Evolutionary conservation across 2,888 invertebrate species (phyloP).

Genomic region (Eristalis arbustorum): DNA sequence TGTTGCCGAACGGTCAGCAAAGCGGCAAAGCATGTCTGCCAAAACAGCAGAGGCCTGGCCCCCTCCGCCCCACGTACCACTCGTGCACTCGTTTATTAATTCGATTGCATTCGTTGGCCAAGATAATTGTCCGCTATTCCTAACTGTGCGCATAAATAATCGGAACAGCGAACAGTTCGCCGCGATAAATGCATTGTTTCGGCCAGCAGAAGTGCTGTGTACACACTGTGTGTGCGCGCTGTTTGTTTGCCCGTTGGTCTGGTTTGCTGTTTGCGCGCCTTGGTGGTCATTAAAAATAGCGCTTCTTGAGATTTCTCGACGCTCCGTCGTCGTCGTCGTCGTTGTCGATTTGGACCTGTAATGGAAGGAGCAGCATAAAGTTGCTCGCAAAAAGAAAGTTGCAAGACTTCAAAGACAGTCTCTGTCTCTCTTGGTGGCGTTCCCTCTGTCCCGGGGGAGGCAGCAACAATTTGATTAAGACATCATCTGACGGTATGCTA

Average conservation of each 20-base stretch:
- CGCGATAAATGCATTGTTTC: slow-evolving; percentile 34
- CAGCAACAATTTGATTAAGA: slow-evolving; percentile 56
- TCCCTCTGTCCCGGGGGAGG: not conserved
- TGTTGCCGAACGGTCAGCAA: slow-evolving; percentile 35
- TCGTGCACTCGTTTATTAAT: slow-evolving; percentile 43
- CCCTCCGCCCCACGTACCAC: not conserved
- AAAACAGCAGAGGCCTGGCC: not conserved
- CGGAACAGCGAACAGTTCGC: slow-evolving; percentile 24
- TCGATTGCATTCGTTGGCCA: slow-evolving; percentile 42
- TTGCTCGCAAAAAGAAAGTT: slow-evolving; percentile 54
- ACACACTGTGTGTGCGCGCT: not conserved
- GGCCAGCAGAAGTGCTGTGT: not conserved
- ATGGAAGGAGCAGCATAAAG: slow-evolving; percentile 21
- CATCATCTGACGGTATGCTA: slow-evolving; percentile 31
- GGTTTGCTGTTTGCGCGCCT: not conserved
- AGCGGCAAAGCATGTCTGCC: not conserved
- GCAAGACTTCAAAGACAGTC: slow-evolving; percentile 31
- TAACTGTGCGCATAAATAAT: slow-evolving; percentile 39
- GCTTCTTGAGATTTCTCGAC: not conserved
- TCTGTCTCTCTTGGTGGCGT: not conserved
- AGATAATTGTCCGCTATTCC: slow-evolving; percentile 39
- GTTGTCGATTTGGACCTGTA: slow-evolving; percentile 25
- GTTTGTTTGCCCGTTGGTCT: not conserved
- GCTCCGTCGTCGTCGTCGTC: not conserved
- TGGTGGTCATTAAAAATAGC: slow-evolving; percentile 57